These are phyloP conservation scores for Scaptomyza graminum DNA, from an alignment of 1,140 invertebrate species.

Conservation along the genomic window DNA sequence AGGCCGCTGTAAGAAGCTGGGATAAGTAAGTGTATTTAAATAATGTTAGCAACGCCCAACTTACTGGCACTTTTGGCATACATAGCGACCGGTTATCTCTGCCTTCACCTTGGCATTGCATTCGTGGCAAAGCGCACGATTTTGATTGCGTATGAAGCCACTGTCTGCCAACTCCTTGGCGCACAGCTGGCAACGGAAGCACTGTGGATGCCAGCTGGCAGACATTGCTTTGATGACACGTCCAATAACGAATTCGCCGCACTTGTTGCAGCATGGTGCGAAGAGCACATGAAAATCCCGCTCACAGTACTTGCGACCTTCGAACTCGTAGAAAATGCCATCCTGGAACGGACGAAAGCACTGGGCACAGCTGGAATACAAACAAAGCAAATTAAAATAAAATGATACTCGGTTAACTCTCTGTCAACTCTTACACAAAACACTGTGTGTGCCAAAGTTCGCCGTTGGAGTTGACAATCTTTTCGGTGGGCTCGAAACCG, in stretches of 20 bases:
- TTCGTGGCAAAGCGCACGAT: constrained; percentile 96
- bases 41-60: constrained; percentile 80
- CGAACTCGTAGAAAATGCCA: constrained; percentile 99
- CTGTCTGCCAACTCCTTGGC: constrained; percentile 95
- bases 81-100: constrained; percentile 96
- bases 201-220: constrained; percentile 98
- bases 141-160: constrained; percentile 97
- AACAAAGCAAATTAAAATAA: constrained; percentile 8
- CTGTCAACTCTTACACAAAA: constrained; percentile 94
- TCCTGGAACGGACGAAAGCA: constrained; percentile 99
- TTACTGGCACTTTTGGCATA: constrained; percentile 99
- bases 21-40: not conserved
- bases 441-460: constrained; percentile 99
- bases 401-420: not conserved
- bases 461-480: constrained; percentile 99
- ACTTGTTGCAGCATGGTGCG: constrained; percentile 98
- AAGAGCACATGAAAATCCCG: constrained; percentile 99
- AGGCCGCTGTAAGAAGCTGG: constrained; percentile 88
- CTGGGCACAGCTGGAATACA: constrained; percentile 94
- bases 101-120: constrained; percentile 99
- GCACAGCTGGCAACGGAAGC: constrained; percentile 98
- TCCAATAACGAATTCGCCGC: constrained; percentile 98
- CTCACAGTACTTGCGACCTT: constrained; percentile 99
- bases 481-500: constrained; percentile 97
- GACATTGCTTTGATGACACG: constrained; percentile 99